These are phyloP conservation scores for Elymnias hypermnestra DNA, from an alignment of 1,140 invertebrate genomes.

Conservation along the genomic window DNA sequence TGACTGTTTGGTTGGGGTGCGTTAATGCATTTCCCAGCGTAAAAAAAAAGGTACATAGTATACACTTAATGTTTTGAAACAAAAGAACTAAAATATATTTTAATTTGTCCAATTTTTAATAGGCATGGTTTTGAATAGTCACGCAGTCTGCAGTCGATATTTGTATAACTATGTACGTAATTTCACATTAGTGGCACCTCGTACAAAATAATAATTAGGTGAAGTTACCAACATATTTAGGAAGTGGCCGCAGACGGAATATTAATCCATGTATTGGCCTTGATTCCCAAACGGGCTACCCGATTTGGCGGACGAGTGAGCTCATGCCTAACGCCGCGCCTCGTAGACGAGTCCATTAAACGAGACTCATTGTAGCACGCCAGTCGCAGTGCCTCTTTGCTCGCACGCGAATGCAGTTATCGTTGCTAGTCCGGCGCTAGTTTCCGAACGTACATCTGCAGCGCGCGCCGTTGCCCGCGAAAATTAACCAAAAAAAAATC, in stretches of 20 bases:
- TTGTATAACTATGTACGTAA: slow-evolving; percentile 38
- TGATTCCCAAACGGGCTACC: slow-evolving; percentile 65
- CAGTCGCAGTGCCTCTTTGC: slow-evolving; percentile 45
- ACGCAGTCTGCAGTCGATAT: slow-evolving; percentile 4
- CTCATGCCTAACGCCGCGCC: slow-evolving; percentile 41
- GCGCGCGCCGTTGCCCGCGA: slow-evolving; percentile 35
- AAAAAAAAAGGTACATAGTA: no score
- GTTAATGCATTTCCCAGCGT: no score
- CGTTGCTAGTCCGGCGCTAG: slow-evolving; percentile 66
- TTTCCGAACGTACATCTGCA: slow-evolving; percentile 59
- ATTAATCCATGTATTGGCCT: slow-evolving; percentile 63
- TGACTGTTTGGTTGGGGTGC: no score
- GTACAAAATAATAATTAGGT: slow-evolving; percentile 63
- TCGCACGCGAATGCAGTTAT: slow-evolving; percentile 59
- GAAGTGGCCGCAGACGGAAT: slow-evolving; percentile 54
- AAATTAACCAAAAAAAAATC: slow-evolving; percentile 36
- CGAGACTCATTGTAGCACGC: slow-evolving; percentile 40
- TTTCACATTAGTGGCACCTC: slow-evolving; percentile 40
- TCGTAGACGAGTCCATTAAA: slow-evolving; percentile 38
- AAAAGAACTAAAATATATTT: no score
- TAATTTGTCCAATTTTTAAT: no score
- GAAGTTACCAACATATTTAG: slow-evolving; percentile 62
- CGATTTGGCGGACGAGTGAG: slow-evolving; percentile 59
- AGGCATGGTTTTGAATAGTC: no score
- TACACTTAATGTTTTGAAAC: no score